Evolutionary conservation across 2,113 vertebrate genomes (phyloP), one percentile per base, ranked within the genome.

Genomic region (Xiphophorus hellerii): DNA sequence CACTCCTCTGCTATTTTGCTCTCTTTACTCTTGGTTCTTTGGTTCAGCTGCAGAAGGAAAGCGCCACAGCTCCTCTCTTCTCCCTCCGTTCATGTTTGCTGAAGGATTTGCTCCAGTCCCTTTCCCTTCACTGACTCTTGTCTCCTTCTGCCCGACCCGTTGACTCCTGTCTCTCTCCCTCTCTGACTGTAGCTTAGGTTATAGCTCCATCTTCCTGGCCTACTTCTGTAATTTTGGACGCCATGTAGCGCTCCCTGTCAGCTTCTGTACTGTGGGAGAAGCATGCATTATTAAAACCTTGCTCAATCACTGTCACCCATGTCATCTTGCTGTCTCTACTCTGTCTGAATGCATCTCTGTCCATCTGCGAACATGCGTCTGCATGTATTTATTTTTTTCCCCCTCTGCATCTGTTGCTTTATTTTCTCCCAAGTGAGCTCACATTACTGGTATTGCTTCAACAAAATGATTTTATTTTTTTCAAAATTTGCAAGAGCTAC

Each of bases 151-250:
- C 78, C 84, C 71, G 48, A 75, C 58, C 65, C 51, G 54, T 44
- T 60, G 39, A 66, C 71, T 77, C 58, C 28, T 78, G 74, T 77
- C 51, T 80, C 71, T 75, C 54, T 73, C 74, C 61, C 62, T 66
- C 64, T 64, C 72, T 20, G 7, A 60, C 39, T 76, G 71, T 78
- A 74, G 77, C 84, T 84, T 81, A 87, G 42, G 62, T 71, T 75
- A 58, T 64, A 77, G 69, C 80, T 79, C 37, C 71, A 81, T 82
- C 83, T 14, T 22, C 37, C 71, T 89, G 89, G 78, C 87, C 91
- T 20, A 89, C 83, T 90, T 92, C 58, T 87, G 75, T 91, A 90
- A 89, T 84, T 91, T 88, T 86, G 88, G 78, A 87, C 85, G 66
- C 75, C 61, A 66, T 74, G 62, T 27, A 30, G 66, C 60, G 74